Percentiles rank a stretch among this genome's conserved stretches.
These are phyloP conservation scores for Labeo rohita DNA, from an alignment of 2,113 vertebrate species.

Conservation along the genomic window DNA sequence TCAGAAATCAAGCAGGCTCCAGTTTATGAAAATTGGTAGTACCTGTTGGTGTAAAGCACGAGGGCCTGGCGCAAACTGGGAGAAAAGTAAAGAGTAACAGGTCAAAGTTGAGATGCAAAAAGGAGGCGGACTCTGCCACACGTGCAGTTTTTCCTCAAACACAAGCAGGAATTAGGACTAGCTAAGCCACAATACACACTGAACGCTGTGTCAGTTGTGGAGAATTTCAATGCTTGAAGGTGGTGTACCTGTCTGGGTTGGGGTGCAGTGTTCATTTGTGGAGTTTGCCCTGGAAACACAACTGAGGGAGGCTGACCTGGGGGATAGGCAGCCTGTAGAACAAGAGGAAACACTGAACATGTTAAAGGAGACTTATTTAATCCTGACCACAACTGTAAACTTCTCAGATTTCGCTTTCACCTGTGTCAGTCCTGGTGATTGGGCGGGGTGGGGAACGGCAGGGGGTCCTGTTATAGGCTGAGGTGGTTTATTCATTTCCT, in stretches of 20 bases:
- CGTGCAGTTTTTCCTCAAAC: slow-evolving; percentile 40
- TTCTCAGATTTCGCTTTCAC: slow-evolving; percentile 68
- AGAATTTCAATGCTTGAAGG: neutral
- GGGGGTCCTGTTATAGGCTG: slow-evolving; percentile 96
- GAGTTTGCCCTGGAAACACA: slow-evolving; percentile 89
- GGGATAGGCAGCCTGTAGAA: slow-evolving; percentile 84
- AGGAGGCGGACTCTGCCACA: slow-evolving; percentile 48
- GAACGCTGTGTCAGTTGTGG: neutral
- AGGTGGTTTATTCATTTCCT: slow-evolving; percentile 99
- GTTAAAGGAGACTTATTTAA: neutral
- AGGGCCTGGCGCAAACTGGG: slow-evolving; percentile 90
- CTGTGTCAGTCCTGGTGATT: slow-evolving; percentile 96
- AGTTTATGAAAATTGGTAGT: slow-evolving; percentile 73
- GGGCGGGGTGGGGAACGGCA: slow-evolving; percentile 91
- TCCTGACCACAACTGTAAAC: neutral
- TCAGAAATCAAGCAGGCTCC: neutral
- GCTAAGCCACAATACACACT: slow-evolving; percentile 41
- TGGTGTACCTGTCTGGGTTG: slow-evolving; percentile 91
- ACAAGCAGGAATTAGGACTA: slow-evolving; percentile 52
- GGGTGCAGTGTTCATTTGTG: slow-evolving; percentile 97
- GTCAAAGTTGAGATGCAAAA: slow-evolving; percentile 66
- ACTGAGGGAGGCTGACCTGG: slow-evolving; percentile 90
- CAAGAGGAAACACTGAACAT: neutral
- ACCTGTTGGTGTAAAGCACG: slow-evolving; percentile 94
- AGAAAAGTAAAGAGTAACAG: slow-evolving; percentile 75